phyloP scores from a whole-genome alignment of 2,113 vertebrate species.

The Chrysochloris asiatica region DNA sequence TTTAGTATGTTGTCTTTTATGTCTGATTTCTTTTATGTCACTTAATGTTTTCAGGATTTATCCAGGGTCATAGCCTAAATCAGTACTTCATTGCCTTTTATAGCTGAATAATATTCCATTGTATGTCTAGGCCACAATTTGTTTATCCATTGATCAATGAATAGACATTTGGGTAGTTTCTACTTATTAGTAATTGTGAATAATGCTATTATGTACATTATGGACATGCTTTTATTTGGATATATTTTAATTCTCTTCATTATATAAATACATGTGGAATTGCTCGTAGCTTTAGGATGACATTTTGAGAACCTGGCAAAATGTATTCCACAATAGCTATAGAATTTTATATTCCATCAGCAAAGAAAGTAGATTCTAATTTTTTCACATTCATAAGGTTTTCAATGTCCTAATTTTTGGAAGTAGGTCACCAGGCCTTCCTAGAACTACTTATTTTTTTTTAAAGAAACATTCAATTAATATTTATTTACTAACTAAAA shows the following conservation, averaged over 20 bases:
- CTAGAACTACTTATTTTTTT: not conserved
- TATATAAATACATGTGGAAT: not conserved
- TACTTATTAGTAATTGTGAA: too few species aligned
- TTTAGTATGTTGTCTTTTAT: too few species aligned
- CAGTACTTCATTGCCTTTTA: not conserved
- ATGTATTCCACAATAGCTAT: not conserved
- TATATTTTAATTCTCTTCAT: not conserved
- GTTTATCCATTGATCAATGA: too few species aligned
- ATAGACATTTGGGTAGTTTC: not conserved
- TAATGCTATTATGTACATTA: too few species aligned
- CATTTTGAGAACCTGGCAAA: not conserved
- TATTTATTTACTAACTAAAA: too few species aligned
- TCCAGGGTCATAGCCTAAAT: not conserved
- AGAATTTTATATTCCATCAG: not conserved
- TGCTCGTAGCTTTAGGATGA: not conserved
- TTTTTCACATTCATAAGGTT: not conserved
- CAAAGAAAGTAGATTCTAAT: not conserved
- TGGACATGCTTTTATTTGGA: too few species aligned
- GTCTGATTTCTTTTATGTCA: not conserved
- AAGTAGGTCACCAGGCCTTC: too few species aligned
- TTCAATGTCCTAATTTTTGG: not conserved
- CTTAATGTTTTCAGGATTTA: not conserved
- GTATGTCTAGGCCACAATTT: too few species aligned
- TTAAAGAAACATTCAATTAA: too few species aligned
- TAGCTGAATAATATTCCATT: too few species aligned